These are phyloP conservation scores for Tenthredo mesomela DNA, from an alignment of 2,888 invertebrate genomes.

Conservation along the genomic window DNA sequence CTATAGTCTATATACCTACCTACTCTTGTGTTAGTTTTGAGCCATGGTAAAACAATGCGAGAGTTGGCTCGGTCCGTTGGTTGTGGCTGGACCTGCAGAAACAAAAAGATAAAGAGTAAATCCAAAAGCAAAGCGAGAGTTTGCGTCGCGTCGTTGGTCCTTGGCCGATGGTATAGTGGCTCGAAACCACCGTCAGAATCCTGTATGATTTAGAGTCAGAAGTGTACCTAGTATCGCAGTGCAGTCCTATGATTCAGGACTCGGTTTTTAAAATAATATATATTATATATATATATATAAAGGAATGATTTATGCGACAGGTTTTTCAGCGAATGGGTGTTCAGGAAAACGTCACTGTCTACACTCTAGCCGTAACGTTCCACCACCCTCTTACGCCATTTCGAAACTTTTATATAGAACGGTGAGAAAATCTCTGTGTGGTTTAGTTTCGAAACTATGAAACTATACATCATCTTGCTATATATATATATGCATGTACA, in stretches of 20 bases:
- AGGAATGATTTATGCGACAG: slow-evolving; percentile 28
- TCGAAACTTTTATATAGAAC: not conserved
- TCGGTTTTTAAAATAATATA: slow-evolving; percentile 31
- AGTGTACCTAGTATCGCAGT: not conserved
- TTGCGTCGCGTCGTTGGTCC: not conserved
- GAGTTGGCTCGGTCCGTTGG: slow-evolving; percentile 20
- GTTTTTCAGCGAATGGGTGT: not conserved
- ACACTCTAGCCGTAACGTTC: not conserved
- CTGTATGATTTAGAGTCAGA: slow-evolving; percentile 21
- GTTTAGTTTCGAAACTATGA: slow-evolving; percentile 10
- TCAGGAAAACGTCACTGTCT: slow-evolving; percentile 30
- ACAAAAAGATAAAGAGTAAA: slow-evolving; percentile 10
- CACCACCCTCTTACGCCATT: not conserved
- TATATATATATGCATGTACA: not conserved
- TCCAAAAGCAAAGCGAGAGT: slow-evolving; percentile 3
- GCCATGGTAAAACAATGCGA: slow-evolving; percentile 8
- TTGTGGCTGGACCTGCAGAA: not conserved
- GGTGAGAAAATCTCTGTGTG: slow-evolving; percentile 25
- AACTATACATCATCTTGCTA: slow-evolving; percentile 10
- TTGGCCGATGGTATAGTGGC: not conserved
- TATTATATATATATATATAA: not conserved
- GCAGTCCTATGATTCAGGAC: slow-evolving; percentile 1
- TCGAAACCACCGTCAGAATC: slow-evolving; percentile 7
- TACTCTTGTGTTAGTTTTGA: not conserved
- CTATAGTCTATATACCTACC: too few species aligned